A percentile compares a stretch with the other conserved stretches of the same genome.
phyloP scores from a whole-genome alignment of 2,888 invertebrate genomes.

The Halocaridina rubra region DNA sequence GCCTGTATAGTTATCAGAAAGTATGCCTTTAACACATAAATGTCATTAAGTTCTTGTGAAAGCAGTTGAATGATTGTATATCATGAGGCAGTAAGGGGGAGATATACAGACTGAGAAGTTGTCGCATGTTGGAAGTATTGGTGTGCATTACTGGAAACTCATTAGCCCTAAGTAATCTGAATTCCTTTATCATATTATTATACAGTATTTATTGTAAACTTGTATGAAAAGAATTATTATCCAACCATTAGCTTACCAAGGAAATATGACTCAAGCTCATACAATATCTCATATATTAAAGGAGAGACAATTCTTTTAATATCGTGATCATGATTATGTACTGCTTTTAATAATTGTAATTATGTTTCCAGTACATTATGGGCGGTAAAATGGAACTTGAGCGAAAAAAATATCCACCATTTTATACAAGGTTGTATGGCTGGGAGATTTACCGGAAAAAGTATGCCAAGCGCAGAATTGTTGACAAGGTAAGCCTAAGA shows the following conservation, averaged over 20 bases:
- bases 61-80: no score
- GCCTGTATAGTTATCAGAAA: no score
- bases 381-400: conserved; percentile 77
- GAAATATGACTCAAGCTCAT: not conserved
- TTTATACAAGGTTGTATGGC: conserved; percentile 76
- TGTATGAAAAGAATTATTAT: not conserved
- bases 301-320: not conserved
- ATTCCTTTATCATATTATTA: no score
- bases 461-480: conserved; percentile 78
- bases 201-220: no score
- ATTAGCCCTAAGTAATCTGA: no score
- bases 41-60: no score
- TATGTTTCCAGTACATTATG: conserved; percentile 70
- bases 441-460: conserved; percentile 77
- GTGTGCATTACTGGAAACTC: no score
- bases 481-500: conserved; percentile 73
- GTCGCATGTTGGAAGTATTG: no score
- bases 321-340: not conserved
- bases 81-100: not conserved
- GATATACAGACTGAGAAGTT: not conserved
- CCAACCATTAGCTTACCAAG: not conserved
- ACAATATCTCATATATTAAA: not conserved
- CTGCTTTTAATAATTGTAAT: not conserved
- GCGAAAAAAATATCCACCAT: conserved; percentile 77
- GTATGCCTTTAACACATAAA: no score